Evolutionary conservation across 1,140 invertebrate genomes (phyloP).

Genomic region (Formica exsecta): DNA sequence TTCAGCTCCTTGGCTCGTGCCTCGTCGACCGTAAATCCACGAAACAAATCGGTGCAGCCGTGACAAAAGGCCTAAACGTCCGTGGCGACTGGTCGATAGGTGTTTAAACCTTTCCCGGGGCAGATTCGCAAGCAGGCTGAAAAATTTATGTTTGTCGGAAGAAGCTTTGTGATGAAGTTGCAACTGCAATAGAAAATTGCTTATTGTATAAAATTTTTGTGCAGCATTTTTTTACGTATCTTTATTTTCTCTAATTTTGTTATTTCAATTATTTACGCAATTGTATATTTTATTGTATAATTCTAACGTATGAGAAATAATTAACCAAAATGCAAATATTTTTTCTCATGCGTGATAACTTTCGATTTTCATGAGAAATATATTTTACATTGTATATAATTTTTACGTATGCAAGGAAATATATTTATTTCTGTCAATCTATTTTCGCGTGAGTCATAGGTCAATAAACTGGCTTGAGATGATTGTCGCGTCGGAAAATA

Average conservation of each 20-base stretch:
- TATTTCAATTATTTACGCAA: neutral
- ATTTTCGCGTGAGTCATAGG: constrained; percentile 20
- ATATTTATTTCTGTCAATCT: constrained; percentile 35
- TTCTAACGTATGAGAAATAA: neutral
- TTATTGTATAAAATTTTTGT: neutral
- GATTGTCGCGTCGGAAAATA: constrained; percentile 17
- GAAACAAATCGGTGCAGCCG: constrained; percentile 55
- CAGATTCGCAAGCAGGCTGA: constrained; percentile 11
- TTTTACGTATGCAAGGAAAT: neutral
- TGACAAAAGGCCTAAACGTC: constrained; percentile 61
- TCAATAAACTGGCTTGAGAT: constrained; percentile 47
- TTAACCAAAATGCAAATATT: neutral
- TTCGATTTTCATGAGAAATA: neutral
- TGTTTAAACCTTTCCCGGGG: constrained; percentile 37
- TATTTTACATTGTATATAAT: neutral
- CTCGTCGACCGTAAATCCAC: constrained; percentile 61
- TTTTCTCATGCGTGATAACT: neutral
- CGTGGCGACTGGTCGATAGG: constrained; percentile 46
- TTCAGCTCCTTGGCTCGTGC: constrained; percentile 48
- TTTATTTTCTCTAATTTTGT: neutral
- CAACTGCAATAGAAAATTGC: neutral
- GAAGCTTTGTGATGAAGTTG: neutral
- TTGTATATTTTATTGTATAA: neutral
- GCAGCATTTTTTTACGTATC: neutral
- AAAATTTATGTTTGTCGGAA: neutral